Conservation (phyloP, 1,140 invertebrate species). For the Eriocheir sinensis region DNA sequence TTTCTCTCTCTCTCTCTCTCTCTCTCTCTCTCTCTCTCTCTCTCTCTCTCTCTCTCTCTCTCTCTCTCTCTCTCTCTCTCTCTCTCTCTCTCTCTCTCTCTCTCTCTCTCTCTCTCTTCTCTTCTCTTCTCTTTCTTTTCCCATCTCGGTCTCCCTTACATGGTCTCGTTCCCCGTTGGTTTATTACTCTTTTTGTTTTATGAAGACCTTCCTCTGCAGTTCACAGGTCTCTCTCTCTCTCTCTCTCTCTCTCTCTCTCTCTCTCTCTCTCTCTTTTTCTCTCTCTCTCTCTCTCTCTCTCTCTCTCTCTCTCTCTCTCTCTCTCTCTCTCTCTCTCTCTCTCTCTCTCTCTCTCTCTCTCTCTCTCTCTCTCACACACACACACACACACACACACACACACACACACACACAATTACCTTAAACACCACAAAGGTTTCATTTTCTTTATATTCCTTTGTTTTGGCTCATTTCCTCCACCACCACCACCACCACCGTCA, state of each 20-base stretch:
- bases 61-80: not conserved
- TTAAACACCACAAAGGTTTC: too few relatives aligned
- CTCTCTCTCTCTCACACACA: not conserved
- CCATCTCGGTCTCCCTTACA: too few relatives aligned
- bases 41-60: constrained; percentile 19
- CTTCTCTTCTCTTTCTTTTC: too few relatives aligned
- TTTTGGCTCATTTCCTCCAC: too few relatives aligned
- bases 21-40: not conserved
- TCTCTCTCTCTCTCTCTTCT: not conserved
- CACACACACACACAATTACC: not conserved
- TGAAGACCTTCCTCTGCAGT: too few relatives aligned
- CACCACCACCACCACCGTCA: too few relatives aligned
- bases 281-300: constrained; percentile 27
- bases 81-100: not conserved
- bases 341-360: not conserved
- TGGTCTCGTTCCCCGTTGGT: too few relatives aligned
- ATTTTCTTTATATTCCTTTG: too few relatives aligned
- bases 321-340: not conserved
- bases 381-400: not conserved
- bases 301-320: not conserved
- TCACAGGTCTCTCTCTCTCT: not conserved
- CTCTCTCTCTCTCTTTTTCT: not conserved
- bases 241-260: not conserved
- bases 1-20: not conserved
- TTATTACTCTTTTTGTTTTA: not conserved